phyloP scores from a whole-genome alignment of 2,113 vertebrate species.

The Aldabrachelys gigantea region DNA sequence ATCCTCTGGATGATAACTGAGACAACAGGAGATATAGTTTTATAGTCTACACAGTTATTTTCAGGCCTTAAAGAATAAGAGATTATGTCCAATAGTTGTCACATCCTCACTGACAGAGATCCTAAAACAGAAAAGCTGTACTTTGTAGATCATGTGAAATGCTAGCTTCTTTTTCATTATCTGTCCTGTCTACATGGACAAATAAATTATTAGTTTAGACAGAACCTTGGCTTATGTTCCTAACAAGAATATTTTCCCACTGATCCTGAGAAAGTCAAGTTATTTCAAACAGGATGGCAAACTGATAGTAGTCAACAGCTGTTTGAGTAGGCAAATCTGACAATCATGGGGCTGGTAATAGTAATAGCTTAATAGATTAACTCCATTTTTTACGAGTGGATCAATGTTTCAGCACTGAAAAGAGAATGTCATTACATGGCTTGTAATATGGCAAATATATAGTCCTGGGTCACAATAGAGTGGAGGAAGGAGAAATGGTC shows the following conservation, averaged over 20 bases:
- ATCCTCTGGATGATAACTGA: constrained; percentile 60
- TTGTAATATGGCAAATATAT: accelerated
- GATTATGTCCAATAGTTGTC: constrained; percentile 66
- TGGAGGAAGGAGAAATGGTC: not conserved
- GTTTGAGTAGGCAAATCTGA: not conserved
- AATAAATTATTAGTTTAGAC: constrained; percentile 61
- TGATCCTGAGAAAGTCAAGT: constrained; percentile 26
- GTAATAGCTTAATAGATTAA: not conserved
- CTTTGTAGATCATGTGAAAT: constrained; percentile 65
- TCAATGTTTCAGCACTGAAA: not conserved
- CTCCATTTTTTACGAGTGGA: accelerated
- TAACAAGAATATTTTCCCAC: constrained; percentile 52
- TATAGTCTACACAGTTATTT: constrained; percentile 43
- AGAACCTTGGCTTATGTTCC: constrained; percentile 55
- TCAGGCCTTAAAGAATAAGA: constrained; percentile 64
- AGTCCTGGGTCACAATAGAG: not conserved
- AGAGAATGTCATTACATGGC: not conserved
- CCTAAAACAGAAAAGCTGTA: constrained; percentile 59
- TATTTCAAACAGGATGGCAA: constrained; percentile 26
- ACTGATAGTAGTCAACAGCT: constrained; percentile 40
- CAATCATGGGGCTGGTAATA: not conserved
- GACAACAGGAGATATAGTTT: constrained; percentile 55
- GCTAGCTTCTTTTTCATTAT: constrained; percentile 62
- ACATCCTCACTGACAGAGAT: constrained; percentile 42
- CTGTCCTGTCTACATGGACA: constrained; percentile 64